phyloP scores from a whole-genome alignment of 2,888 invertebrate species.

The Chaetogeoica ovagalla region DNA sequence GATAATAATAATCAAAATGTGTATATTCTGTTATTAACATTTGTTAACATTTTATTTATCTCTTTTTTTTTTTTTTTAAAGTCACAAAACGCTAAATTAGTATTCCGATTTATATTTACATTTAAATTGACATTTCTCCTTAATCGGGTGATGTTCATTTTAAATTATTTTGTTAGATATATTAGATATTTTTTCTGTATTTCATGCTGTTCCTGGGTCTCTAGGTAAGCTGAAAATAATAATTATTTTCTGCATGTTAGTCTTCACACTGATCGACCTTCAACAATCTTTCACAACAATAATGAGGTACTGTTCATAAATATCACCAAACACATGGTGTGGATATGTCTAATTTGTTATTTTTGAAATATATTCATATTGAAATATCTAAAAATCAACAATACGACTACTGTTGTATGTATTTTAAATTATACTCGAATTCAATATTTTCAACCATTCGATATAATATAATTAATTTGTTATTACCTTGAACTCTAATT shows the following conservation, averaged over 20 bases:
- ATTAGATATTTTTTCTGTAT: conserved; percentile 21
- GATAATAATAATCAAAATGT: too few species aligned
- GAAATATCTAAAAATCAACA: not conserved
- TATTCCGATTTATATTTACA: too few species aligned
- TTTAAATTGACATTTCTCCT: not conserved
- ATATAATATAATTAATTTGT: not conserved
- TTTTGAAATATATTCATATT: not conserved
- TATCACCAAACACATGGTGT: not conserved
- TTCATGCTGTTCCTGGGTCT: conserved; percentile 42
- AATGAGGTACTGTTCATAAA: conserved; percentile 26
- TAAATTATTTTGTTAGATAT: not conserved
- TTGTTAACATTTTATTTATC: too few species aligned
- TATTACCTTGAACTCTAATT: not conserved
- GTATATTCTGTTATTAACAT: too few species aligned
- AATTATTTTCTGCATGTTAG: conserved; percentile 38
- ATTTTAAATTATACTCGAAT: not conserved
- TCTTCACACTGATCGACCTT: conserved; percentile 6
- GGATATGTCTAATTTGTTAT: not conserved
- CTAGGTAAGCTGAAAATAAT: conserved; percentile 46
- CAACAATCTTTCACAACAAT: conserved; percentile 22
- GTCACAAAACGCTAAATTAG: too few species aligned
- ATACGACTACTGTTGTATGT: too few species aligned
- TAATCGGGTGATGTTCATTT: not conserved
- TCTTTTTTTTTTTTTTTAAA: too few species aligned
- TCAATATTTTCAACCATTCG: not conserved